Evolutionary conservation across 2,888 invertebrate genomes (phyloP).

Genomic region (Cryptocephalus primarius): DNA sequence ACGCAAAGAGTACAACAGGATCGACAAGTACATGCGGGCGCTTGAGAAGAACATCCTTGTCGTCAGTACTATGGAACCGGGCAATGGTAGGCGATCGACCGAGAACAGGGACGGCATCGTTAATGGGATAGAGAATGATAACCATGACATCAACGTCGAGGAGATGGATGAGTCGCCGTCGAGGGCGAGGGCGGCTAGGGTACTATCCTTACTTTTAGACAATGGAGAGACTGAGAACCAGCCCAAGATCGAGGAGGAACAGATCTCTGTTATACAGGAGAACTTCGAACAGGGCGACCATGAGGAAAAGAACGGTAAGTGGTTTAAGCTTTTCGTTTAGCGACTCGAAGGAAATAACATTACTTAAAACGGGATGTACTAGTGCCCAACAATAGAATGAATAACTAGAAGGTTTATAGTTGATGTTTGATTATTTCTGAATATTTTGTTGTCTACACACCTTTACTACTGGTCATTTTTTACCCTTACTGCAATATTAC

Average conservation of each 20-base stretch:
- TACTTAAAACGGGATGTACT: background rate
- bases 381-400: no score
- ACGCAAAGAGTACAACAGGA: slow-evolving; percentile 85
- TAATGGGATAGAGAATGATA: slow-evolving; percentile 50
- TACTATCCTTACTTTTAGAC: slow-evolving; percentile 10
- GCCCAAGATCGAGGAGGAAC: slow-evolving; percentile 7
- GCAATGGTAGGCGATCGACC: slow-evolving; percentile 52
- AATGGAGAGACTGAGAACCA: slow-evolving; percentile 9
- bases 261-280: background rate
- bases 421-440: no score
- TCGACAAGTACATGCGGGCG: slow-evolving; percentile 95
- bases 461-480: no score
- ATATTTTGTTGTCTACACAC: no score
- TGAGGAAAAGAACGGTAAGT: background rate
- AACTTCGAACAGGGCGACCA: background rate
- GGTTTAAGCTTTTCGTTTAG: background rate
- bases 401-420: no score
- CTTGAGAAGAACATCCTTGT: slow-evolving; percentile 91
- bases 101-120: slow-evolving; percentile 57
- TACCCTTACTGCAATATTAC: no score
- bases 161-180: slow-evolving; percentile 44
- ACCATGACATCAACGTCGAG: slow-evolving; percentile 45
- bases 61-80: slow-evolving; percentile 65
- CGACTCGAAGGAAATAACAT: background rate
- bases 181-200: slow-evolving; percentile 12